A percentile compares a stretch with the other conserved stretches of the same genome.
Conservation (phyloP, 2,888 invertebrate genomes). For the Hoplodrina blanda region DNA sequence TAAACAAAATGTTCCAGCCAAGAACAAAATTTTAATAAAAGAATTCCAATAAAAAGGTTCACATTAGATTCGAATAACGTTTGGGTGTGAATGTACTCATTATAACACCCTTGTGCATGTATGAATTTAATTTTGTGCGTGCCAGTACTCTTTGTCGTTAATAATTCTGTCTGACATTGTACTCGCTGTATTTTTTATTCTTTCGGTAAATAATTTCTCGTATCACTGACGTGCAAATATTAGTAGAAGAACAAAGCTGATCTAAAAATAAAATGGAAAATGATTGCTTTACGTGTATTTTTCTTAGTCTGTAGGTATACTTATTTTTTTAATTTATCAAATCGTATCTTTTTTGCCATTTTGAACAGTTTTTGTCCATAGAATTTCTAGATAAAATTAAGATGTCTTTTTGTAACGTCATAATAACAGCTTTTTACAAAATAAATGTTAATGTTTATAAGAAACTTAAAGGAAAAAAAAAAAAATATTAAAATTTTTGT, state of each 20-base stretch:
- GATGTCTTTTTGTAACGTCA: no score
- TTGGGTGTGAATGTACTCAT: conserved; percentile 59
- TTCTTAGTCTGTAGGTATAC: conserved; percentile 5
- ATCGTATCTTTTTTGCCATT: no score
- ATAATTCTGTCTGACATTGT: conserved; percentile 38
- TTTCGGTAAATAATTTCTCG: conserved; percentile 21
- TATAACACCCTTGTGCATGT: conserved; percentile 33
- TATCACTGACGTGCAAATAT: conserved; percentile 28
- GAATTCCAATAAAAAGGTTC: conserved; percentile 47
- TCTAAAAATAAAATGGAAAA: conserved; percentile 16
- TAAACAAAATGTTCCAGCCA: conserved; percentile 25
- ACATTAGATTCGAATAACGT: conserved; percentile 41
- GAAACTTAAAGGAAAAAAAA: no score
- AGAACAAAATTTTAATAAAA: conserved; percentile 51
- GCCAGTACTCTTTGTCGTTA: conserved; percentile 50
- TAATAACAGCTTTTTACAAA: no score
- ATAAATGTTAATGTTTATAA: no score
- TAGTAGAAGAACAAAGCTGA: conserved; percentile 10
- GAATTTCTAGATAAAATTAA: no score
- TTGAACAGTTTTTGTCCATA: no score
- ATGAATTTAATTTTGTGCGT: conserved; percentile 44
- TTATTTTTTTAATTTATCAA: background rate
- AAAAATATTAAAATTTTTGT: no score
- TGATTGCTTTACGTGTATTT: conserved; percentile 6
- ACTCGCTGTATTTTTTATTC: conserved; percentile 21